Evolutionary conservation across 2,797 vertebrate genomes (phyloP), one percentile per base, ranked within the genome.

Genomic region (Characodon lateralis): DNA sequence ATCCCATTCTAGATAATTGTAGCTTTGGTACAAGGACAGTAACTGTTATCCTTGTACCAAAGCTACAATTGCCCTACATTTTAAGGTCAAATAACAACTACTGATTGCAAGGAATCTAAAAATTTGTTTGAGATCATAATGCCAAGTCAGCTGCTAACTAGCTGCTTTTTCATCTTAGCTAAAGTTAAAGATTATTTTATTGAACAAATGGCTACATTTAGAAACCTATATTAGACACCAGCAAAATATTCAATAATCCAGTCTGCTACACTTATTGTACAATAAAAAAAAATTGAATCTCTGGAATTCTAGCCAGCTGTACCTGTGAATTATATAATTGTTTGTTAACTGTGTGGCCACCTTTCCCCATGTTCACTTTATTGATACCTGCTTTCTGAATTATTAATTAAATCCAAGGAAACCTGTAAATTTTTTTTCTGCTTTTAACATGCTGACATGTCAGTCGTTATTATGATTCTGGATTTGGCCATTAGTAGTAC

Each of bases 401-500:
- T 63, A 31, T 63, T 61, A 28, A 20, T 63, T 63, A 18, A 63
- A 35, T 20, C 1, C 61, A 6, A 18, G 2, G 22, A 22, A 74
- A 22, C 16, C 20, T 65, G 41, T 35, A 16, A 43, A n/a, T n/a
- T 48, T 10, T 24, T 46, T 53, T 71, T 74, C 55, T 22, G 41
- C 46, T 68, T 78, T 63, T 51, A 16, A 2, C 26, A 53, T 59
- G 53, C 74, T 5, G 71, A 13, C 74, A 72, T 28, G 61, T 65
- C n/a, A 5, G 24, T 66, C 10, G 6, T 63, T 71, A 5, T 26
- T 74, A 28, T 3, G 79, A 46, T 74, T 92, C 88, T 59, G 78
- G 88, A 89, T 88, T 87, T 86, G 87, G 89, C 83, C 59, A 0
- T 79, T 71, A 71, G 80, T 89, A 77, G 76, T 58, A 93, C 92